These are phyloP conservation scores for Pseudomyrmex gracilis DNA, from an alignment of 1,140 invertebrate genomes.

Conservation along the genomic window DNA sequence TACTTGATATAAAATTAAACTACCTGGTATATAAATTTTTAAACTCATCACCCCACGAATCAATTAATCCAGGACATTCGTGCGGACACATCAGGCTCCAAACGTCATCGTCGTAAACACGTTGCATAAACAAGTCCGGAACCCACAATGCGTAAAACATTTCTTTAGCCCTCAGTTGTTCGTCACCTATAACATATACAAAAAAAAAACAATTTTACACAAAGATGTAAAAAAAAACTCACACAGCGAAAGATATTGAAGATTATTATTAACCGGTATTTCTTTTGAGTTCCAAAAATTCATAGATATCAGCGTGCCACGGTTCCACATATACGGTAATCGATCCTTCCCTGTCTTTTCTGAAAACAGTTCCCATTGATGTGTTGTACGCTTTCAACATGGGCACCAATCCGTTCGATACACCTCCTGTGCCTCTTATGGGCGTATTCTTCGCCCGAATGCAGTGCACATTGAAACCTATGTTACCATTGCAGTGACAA, in stretches of 20 bases:
- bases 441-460: slow-evolving; percentile 96
- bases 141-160: slow-evolving; percentile 99
- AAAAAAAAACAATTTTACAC: slow-evolving; percentile 18
- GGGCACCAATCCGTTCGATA: slow-evolving; percentile 97
- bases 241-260: neutral
- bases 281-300: slow-evolving; percentile 97
- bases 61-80: slow-evolving; percentile 94
- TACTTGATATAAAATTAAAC: slow-evolving; percentile 58
- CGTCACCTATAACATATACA: slow-evolving; percentile 86
- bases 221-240: neutral
- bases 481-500: slow-evolving; percentile 98
- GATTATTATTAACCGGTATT: slow-evolving; percentile 92
- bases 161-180: slow-evolving; percentile 96
- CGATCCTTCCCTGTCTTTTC: slow-evolving; percentile 96
- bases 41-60: slow-evolving; percentile 98
- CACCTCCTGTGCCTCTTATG: slow-evolving; percentile 98
- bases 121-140: slow-evolving; percentile 99
- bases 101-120: slow-evolving; percentile 93
- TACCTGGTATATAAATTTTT: slow-evolving; percentile 94
- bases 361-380: slow-evolving; percentile 98
- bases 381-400: slow-evolving; percentile 99
- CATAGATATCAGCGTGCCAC: slow-evolving; percentile 99
- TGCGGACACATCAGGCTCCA: slow-evolving; percentile 99
- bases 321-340: slow-evolving; percentile 99
- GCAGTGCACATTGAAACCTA: slow-evolving; percentile 98